Base-by-base conservation (phyloP, 1,140 invertebrate genomes). In the Bombus fervidus region DNA sequence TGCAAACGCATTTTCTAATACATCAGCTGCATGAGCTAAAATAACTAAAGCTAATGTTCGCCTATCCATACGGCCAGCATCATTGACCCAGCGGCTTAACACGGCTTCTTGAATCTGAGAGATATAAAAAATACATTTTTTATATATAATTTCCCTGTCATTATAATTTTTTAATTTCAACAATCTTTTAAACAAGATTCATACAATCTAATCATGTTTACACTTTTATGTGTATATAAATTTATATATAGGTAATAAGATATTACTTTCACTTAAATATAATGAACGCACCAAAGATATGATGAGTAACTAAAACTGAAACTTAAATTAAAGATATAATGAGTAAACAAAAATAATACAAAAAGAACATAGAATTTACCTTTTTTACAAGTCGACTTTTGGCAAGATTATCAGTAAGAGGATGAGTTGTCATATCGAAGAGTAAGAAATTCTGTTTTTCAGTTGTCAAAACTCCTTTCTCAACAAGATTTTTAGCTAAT, bases 401-500 rank as follows among this genome's bases (percentile, higher is more conserved):
- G n/a, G 98, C 97, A 88, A 97, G 96, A 95, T 98, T 98, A 95
- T 99, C 99, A 78, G 98, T 99, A 66, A 99, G 96, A 62, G 99
- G 99, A 97, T 99, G 99, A 90, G 99, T 99, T 41, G 99, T 99
- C 99, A 99, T 99, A 96, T 99, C 99, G 96, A 99, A 99, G 34
- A 99, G 96, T 88, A 99, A 96, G 95, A 99, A 99, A 96, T 99
- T 99, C 95, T 99, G 99, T 96, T 99, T 99, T 95, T 99, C 99
- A 78, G 99, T 99, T 73, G 99, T 99, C 86, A 99, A 96, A n/a
- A 99, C 99, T 89, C 99, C 99, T 95, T 99, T 99, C 95, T 99
- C 99, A 34, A 99, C 99, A 91, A 99, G 96, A 96, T 99, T 99
- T 95, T 99, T 99, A 22, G 99, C 99, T 92, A 99, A 96, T 93